These are phyloP conservation scores for Caenorhabditis briggsae DNA, from an alignment of 1,140 invertebrate species.

Conservation along the genomic window DNA sequence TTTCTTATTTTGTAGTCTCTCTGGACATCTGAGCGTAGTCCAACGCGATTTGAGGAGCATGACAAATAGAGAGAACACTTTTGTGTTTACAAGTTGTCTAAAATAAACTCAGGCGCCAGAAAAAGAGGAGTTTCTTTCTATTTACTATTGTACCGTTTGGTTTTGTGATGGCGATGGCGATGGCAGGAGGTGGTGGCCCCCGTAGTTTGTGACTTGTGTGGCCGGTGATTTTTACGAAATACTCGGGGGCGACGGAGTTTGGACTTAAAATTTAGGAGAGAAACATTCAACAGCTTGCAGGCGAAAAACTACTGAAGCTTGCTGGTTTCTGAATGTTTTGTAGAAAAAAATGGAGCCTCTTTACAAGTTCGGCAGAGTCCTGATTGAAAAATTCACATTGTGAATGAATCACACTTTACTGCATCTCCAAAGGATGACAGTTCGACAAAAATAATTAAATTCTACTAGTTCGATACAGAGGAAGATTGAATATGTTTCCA, in stretches of 20 bases:
- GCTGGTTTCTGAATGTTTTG: too few relatives aligned
- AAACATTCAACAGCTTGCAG: too few relatives aligned
- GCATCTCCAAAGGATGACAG: too few relatives aligned
- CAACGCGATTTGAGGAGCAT: neutral
- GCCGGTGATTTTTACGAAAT: neutral
- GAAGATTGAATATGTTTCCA: too few relatives aligned
- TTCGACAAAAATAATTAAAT: too few relatives aligned
- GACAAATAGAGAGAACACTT: constrained; percentile 46
- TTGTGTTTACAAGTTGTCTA: constrained; percentile 50
- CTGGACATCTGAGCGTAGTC: constrained; percentile 12
- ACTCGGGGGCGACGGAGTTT: neutral
- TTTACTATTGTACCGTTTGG: constrained; percentile 46
- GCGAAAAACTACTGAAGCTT: too few relatives aligned
- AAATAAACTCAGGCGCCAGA: constrained; percentile 40
- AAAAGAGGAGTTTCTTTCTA: constrained; percentile 49
- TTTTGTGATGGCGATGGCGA: constrained; percentile 2
- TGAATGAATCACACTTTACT: too few relatives aligned
- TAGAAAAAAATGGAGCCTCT: too few relatives aligned
- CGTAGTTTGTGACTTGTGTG: constrained; percentile 49
- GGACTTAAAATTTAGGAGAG: too few relatives aligned
- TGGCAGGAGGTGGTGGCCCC: neutral
- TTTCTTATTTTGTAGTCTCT: constrained; percentile 1
- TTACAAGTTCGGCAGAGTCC: too few relatives aligned
- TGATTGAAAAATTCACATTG: too few relatives aligned
- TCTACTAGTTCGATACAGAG: too few relatives aligned